Base-by-base conservation (phyloP, 1,140 invertebrate genomes). In the Leptinotarsa undecemlineata region DNA sequence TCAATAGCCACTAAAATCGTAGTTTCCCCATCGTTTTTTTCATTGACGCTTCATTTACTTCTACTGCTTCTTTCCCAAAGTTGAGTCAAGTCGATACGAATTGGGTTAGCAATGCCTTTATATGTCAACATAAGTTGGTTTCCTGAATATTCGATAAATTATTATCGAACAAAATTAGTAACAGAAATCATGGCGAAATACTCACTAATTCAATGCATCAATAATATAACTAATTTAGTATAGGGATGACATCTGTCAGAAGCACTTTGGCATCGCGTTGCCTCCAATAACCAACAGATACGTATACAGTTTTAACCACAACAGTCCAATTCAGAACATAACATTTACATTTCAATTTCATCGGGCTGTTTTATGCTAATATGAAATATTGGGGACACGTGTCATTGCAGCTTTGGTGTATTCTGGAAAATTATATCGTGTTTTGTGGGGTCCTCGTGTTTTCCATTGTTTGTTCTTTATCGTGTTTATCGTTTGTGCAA, bases 361-460 rank as follows among this genome's bases (percentile, higher is more conserved):
- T 2, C n/a, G 51, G n/a, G 51, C n/a, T 57, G 51, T 57, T 57
- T 57, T n/a, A 57, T 57, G 51, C 51, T 57, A 57, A 57, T 57
- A 57, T 57, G 51, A 57, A 57, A 57, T 57, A 57, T 57, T 57
- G 51, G 51, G 51, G n/a, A 57, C 51, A 57, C 15, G 51, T 57
- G 51, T 57, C 51, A 57, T 57, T 57, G 51, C 51, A 17, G 51
- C 51, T 57, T 19, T 57, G 51, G 51, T n/a, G 17, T 17, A 15
- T 57, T 15, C 51, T 17, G 51, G 51, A 57, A 57, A 57, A 57
- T 57, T 6, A 57, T 57, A 17, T 57, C 51, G 51, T 19, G 33
- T 57, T 57, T 57, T 57, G 51, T 57, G 51, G 3, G 51, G 51
- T 8, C 4, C 15, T 17, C 17, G 51, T 57, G 51, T 57, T 57